Conservation (phyloP, 2,113 vertebrate genomes). For the Scolopax mira region DNA sequence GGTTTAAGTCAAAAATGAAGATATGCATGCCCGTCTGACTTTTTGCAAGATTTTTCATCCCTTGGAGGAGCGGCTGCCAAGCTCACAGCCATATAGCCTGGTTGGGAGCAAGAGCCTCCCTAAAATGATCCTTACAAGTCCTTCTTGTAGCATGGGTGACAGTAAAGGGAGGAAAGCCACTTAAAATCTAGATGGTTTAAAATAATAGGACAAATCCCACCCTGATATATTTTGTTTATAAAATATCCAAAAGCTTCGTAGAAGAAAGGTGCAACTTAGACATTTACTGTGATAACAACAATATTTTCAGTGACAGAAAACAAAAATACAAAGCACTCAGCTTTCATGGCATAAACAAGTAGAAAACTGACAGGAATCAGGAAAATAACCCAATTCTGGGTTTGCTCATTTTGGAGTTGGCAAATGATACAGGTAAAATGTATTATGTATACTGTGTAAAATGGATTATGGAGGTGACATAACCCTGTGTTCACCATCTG, state of each 20-base stretch:
- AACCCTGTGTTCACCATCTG: not conserved
- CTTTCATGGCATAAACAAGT: not conserved
- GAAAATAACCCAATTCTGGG: not conserved
- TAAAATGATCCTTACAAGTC: not conserved
- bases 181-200: not conserved
- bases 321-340: not conserved
- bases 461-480: not conserved
- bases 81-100: fast-evolving
- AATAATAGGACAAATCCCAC: not conserved
- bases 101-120: fast-evolving
- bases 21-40: not conserved
- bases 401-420: not conserved
- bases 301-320: constrained; percentile 22
- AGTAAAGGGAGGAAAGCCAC: not conserved
- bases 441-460: not conserved
- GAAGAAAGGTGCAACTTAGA: not conserved
- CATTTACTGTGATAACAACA: not conserved
- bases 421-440: not conserved
- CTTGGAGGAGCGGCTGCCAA: not conserved
- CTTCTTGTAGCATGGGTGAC: not conserved
- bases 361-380: not conserved
- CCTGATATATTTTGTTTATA: not conserved
- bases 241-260: not conserved
- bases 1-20: not conserved
- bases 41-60: not conserved